Base-by-base conservation (phyloP, 92 coral and sea anemone genomes). In the Scolanthus callimorphus region DNA sequence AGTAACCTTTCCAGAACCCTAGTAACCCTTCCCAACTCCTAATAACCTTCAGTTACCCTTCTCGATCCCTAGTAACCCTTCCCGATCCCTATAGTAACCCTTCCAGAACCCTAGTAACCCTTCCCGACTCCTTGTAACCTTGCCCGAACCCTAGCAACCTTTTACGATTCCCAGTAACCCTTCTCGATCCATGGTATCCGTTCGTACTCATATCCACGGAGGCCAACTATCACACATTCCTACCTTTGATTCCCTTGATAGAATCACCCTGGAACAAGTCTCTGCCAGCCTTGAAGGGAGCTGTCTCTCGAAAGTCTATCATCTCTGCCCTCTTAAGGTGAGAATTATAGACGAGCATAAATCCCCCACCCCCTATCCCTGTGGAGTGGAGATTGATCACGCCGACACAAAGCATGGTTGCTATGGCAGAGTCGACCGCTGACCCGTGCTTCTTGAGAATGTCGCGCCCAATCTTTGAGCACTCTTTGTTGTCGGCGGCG, bases 301-400 rank as follows among this genome's bases (percentile, higher is more conserved):
- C 99, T 2, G 96, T 94, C 72, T 94, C 99, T 49, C 99, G 59
- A 65, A 94, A 94, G 74, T 94, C 99, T 19, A 94, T 88, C 88
- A 94, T 64, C 80, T 94, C 99, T 24, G 83, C 91, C 51, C 60
- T 74, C 69, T 67, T 80, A 44, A 67, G 70, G 41, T 55, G 75
- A 29, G 52, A 63, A 19, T 46, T 20, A 46, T 46, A 46, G 22
- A 46, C 52, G 23, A 46, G 52, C 52, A 46, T 46, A 41, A 69
- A 69, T 15, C 67, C 17, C 4, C 45, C 6, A 19, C 62, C 62
- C 43, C 20, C 62, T 24, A 12, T 81, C 9, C 99, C 96, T 0
- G 99, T 88, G 29, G 99, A 94, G 65, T 94, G 99, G 67, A 90
- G 39, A 60, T 88, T 81, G 49, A 94, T 82, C 26, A 94, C 99